These are phyloP conservation scores for Scrobipalpa atriplicella DNA, from an alignment of 2,888 invertebrate species.

Conservation along the genomic window DNA sequence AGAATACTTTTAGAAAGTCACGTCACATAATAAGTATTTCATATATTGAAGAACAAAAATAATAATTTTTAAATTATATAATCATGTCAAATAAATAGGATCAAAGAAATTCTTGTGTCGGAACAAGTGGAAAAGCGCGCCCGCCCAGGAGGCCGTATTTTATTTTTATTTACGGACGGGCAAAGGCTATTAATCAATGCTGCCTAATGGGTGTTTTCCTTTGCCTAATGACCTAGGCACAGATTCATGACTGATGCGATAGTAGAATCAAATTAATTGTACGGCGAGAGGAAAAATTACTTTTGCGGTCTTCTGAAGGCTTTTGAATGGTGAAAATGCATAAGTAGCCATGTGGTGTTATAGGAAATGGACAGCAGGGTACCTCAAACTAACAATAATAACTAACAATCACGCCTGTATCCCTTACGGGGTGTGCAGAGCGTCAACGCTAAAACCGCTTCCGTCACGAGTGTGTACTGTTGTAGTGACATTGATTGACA, in stretches of 20 bases:
- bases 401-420: no score
- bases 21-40: no score
- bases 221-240: constrained; percentile 60
- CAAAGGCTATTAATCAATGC: constrained; percentile 64
- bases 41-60: not conserved
- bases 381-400: no score
- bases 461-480: no score
- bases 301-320: not conserved
- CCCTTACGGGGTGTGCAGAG: no score
- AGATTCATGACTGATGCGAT: constrained; percentile 43
- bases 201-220: constrained; percentile 63
- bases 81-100: not conserved
- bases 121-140: not conserved
- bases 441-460: no score
- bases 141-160: constrained; percentile 52
- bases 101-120: not conserved
- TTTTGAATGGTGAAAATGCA: no score
- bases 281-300: not conserved
- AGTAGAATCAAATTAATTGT: constrained; percentile 45
- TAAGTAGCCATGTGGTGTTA: no score
- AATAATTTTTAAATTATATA: not conserved
- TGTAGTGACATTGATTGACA: no score
- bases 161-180: constrained; percentile 63
- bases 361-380: no score
- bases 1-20: no score